phyloP scores from a whole-genome alignment of 2,888 invertebrate species.

The Gandaritis pyraliata region DNA sequence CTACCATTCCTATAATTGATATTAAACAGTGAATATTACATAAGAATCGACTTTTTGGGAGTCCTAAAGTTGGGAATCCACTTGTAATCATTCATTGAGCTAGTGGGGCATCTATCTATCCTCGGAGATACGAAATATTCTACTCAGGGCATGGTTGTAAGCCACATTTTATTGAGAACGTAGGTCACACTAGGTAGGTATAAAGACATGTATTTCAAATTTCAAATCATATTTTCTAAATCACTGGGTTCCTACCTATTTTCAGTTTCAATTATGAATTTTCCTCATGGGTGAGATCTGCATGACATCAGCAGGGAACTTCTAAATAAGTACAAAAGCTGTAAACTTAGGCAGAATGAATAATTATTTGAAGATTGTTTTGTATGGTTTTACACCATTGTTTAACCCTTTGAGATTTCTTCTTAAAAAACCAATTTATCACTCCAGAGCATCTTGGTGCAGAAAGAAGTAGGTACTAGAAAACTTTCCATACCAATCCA shows the following conservation, averaged over 20 bases:
- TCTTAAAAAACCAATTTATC: no score
- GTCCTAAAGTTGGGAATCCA: background rate
- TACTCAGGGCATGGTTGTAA: background rate
- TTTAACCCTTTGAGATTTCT: no score
- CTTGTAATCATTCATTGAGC: background rate
- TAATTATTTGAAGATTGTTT: conserved; percentile 51
- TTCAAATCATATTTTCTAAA: no score
- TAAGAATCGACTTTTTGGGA: conserved; percentile 60
- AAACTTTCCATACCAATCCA: no score
- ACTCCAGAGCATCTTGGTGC: no score
- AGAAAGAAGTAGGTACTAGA: no score
- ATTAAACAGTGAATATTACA: conserved; percentile 66
- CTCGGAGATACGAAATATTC: no score
- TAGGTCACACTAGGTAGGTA: no score
- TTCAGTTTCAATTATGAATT: conserved; percentile 39
- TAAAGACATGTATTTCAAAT: no score
- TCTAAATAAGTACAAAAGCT: conserved; percentile 38
- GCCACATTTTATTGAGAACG: background rate
- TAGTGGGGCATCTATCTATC: background rate
- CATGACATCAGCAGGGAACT: conserved; percentile 74
- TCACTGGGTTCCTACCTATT: background rate
- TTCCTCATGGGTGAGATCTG: conserved; percentile 49
- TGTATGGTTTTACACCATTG: background rate
- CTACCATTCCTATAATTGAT: conserved; percentile 29
- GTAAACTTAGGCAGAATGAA: conserved; percentile 53